phyloP scores from a whole-genome alignment of 2,113 vertebrate genomes.

The Scomber scombrus region DNA sequence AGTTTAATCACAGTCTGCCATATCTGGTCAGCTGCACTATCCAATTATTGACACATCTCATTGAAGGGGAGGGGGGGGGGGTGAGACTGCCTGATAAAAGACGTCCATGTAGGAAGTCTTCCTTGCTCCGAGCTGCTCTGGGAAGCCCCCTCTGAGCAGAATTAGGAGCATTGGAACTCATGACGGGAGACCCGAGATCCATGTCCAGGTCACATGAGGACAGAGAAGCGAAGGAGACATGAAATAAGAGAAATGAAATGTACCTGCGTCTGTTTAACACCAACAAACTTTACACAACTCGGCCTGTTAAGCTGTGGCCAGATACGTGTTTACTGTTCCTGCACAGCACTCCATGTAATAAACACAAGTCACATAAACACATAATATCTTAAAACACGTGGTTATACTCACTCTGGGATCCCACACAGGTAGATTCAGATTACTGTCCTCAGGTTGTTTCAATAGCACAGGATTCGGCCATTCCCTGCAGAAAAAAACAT shows the following conservation, averaged over 20 bases:
- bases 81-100: conserved; percentile 32
- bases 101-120: conserved; percentile 49
- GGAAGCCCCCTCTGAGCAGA: conserved; percentile 48
- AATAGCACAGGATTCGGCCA: conserved; percentile 97
- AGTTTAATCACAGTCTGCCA: conserved; percentile 13
- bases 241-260: conserved; percentile 44
- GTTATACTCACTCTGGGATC: conserved; percentile 92
- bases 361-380: not conserved
- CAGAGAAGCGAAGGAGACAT: conserved; percentile 48
- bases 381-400: not conserved
- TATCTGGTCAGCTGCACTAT: not conserved
- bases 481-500: conserved; percentile 84
- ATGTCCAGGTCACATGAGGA: conserved; percentile 50
- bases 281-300: not conserved
- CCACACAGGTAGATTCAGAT: conserved; percentile 97
- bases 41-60: conserved; percentile 14
- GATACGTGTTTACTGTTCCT: not conserved
- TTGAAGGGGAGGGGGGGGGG: not conserved
- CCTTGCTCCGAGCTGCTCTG: conserved; percentile 60
- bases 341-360: conserved; percentile 2
- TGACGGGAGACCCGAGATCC: conserved; percentile 39
- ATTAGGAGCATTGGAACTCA: conserved; percentile 47
- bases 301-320: conserved; percentile 1
- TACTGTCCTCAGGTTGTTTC: conserved; percentile 95
- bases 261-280: conserved; percentile 9